Percentiles rank a stretch among this genome's conserved stretches.
These are phyloP conservation scores for Bradypus variegatus DNA, from an alignment of 2,797 vertebrate genomes.

Conservation along the genomic window DNA sequence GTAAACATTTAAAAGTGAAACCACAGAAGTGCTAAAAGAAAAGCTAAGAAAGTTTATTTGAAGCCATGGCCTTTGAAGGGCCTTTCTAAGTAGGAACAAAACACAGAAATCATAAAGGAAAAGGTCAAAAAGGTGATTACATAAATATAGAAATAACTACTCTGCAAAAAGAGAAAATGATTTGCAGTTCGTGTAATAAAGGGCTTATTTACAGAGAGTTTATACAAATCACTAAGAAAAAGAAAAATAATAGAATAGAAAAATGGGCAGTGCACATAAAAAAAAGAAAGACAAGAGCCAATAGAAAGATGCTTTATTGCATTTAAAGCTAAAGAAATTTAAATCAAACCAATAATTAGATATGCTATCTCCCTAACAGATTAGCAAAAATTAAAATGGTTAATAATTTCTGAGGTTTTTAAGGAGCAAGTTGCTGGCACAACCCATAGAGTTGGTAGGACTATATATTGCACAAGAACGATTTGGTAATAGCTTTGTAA, in stretches of 20 bases:
- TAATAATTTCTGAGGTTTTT: background rate
- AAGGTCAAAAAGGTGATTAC: background rate
- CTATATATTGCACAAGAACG: background rate
- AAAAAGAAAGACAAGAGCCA: background rate
- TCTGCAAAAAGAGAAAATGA: background rate
- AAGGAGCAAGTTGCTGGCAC: background rate
- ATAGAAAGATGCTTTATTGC: background rate
- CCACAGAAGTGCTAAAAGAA: background rate
- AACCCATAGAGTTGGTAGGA: background rate
- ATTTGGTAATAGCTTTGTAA: background rate
- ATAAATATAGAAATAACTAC: background rate
- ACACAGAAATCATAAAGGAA: background rate
- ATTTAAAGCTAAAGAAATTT: background rate
- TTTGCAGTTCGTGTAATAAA: background rate
- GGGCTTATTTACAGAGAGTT: background rate
- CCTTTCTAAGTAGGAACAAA: background rate
- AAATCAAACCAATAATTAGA: background rate
- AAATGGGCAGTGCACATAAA: background rate
- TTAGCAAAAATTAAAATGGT: background rate
- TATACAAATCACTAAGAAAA: background rate
- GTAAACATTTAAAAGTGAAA: constrained; percentile 4
- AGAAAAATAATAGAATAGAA: background rate
- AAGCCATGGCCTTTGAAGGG: background rate
- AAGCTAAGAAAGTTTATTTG: background rate
- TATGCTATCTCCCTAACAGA: background rate